Evolutionary conservation across 2,113 vertebrate genomes (phyloP).

Genomic region (Monarcha castaneiventris): DNA sequence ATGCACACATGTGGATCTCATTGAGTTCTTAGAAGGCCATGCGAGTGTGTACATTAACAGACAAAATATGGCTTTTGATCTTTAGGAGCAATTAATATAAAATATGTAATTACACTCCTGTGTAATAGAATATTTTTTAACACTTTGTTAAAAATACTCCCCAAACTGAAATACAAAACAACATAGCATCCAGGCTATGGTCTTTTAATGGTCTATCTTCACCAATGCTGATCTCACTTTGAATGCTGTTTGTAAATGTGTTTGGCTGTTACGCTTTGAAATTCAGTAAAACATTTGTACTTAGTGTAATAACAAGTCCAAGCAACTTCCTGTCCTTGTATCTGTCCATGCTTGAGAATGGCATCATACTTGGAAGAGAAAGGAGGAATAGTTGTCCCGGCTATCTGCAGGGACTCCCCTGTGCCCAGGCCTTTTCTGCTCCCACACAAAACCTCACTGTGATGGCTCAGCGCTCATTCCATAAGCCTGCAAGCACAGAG

Average conservation of each 20-base stretch:
- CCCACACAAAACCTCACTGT: rapidly evolving
- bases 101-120: background rate
- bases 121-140: constrained; percentile 14
- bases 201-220: background rate
- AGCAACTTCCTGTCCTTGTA: background rate
- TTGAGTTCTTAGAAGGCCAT: background rate
- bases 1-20: background rate
- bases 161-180: background rate
- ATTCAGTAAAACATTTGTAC: background rate
- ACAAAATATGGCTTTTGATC: constrained; percentile 23
- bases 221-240: background rate
- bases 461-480: background rate
- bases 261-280: background rate
- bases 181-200: background rate
- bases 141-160: background rate
- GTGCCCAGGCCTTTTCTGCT: background rate
- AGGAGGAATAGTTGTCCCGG: background rate
- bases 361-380: background rate
- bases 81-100: constrained; percentile 32
- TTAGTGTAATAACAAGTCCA: background rate
- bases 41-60: background rate
- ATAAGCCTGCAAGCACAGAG: background rate
- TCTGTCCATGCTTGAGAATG: background rate
- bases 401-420: background rate
- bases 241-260: background rate